phyloP scores from a whole-genome alignment of 2,888 invertebrate species.

The Rhaphigaster nebulosa region DNA sequence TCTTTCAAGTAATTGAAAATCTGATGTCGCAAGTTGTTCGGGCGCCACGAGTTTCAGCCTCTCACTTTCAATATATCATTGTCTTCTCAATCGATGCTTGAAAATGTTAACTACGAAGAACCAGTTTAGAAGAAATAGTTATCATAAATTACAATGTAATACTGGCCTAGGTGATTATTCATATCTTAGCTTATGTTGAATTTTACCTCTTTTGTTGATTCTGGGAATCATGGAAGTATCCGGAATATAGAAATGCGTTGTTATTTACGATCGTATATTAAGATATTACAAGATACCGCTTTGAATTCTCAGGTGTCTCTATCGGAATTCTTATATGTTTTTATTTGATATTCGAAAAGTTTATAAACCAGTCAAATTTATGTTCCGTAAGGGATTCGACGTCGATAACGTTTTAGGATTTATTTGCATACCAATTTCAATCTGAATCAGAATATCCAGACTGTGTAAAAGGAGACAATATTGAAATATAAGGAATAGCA shows the following conservation, averaged over 20 bases:
- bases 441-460: not conserved
- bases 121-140: not conserved
- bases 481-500: not conserved
- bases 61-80: not conserved
- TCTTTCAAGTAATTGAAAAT: conserved; percentile 19
- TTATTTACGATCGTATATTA: conserved; percentile 4
- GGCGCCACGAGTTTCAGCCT: not conserved
- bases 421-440: not conserved
- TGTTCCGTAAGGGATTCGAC: not conserved
- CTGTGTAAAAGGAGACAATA: not conserved
- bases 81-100: not conserved
- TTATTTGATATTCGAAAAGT: not conserved
- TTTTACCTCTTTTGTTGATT: not conserved
- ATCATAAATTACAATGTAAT: not conserved
- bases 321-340: not conserved
- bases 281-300: not conserved
- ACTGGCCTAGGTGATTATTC: not conserved
- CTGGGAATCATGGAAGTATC: not conserved
- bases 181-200: not conserved
- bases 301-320: not conserved
- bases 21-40: conserved; percentile 2
- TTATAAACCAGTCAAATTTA: not conserved
- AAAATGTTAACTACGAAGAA: not conserved
- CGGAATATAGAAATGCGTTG: not conserved
- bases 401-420: not conserved